Base-by-base conservation (phyloP, 2,888 invertebrate genomes). In the Halictus ligatus region DNA sequence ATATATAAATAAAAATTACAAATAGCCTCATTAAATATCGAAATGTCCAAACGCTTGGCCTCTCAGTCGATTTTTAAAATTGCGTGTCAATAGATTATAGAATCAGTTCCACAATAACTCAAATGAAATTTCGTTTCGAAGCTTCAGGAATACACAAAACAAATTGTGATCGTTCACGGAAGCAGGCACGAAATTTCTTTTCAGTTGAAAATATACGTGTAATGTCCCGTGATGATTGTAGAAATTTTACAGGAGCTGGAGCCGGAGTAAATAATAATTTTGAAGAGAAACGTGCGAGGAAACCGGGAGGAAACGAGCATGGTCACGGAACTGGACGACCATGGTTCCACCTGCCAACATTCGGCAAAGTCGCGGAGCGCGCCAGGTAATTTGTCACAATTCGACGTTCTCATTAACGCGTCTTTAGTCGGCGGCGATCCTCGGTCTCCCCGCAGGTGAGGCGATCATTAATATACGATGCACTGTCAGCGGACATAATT, bases 401-500 rank as follows among this genome's bases (percentile, higher is more conserved):
- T 40, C 69, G 40, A 40, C 69, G 21, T 40, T 40, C 40, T 40
- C 69, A 69, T 69, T 69, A 69, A 69, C 69, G 40, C 12, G 21
- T 69, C 40, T 69, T 69, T 69, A 69, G 69, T 69, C 69, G 35
- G 12, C 40, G 69, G 8, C 21, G 40, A 69, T 43, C 5, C 40
- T 5, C 40, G 21, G 18, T 69, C 40, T 40, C 5, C 40, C 21
- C 21, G 13, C 40, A n/a, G 40, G 69, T 43, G 40, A 35, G 43
- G 35, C 67, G 73, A 73, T 50, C 73, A 50, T 73, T 73, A 50
- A 73, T 43, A 64, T n/a, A 43, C 75, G 48, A 58, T 60, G 69
- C 35, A 15, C 75, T 18, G 25, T 6, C 50, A 35, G 71, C 40
- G 25, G 74, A 71, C 69, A 84, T 78, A 78, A 84, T 84, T 84